Evolutionary conservation across 2,797 vertebrate genomes (phyloP).

Genomic region (Characodon lateralis): DNA sequence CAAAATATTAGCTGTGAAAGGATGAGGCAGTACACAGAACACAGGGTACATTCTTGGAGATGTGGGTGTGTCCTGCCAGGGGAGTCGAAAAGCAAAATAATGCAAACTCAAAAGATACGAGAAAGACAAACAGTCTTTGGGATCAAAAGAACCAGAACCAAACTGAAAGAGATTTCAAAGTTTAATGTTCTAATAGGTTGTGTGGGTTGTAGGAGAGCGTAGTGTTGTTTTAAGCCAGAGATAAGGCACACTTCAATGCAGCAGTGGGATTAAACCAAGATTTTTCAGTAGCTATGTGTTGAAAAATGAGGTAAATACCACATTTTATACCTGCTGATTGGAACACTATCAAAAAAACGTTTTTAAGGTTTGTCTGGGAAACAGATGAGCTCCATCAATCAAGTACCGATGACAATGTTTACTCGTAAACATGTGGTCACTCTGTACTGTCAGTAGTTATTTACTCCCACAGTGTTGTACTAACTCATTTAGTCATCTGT

Average conservation of each 20-base stretch:
- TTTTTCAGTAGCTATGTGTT: not conserved
- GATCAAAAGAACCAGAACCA: not conserved
- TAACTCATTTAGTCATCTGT: not conserved
- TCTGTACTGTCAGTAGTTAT: constrained; percentile 36
- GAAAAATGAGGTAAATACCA: not conserved
- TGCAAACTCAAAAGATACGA: not conserved
- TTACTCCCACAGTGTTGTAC: constrained; percentile 17
- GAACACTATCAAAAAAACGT: constrained; percentile 49
- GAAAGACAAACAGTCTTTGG: not conserved
- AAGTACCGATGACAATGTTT: constrained; percentile 49
- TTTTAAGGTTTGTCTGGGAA: constrained; percentile 46
- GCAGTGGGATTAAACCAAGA: not conserved
- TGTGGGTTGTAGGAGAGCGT: not conserved
- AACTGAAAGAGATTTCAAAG: too few species aligned
- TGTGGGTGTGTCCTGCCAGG: not conserved
- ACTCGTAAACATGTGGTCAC: constrained; percentile 40
- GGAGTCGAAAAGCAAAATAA: not conserved
- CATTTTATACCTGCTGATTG: constrained; percentile 35
- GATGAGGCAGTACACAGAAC: constrained; percentile 24
- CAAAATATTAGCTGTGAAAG: not conserved
- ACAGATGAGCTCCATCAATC: constrained; percentile 50
- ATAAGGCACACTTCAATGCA: not conserved
- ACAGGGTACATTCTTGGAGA: not conserved
- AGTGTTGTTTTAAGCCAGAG: not conserved
- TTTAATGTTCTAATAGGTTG: not conserved